phyloP scores from a whole-genome alignment of 1,140 invertebrate genomes.

The Papilio polyxenes region DNA sequence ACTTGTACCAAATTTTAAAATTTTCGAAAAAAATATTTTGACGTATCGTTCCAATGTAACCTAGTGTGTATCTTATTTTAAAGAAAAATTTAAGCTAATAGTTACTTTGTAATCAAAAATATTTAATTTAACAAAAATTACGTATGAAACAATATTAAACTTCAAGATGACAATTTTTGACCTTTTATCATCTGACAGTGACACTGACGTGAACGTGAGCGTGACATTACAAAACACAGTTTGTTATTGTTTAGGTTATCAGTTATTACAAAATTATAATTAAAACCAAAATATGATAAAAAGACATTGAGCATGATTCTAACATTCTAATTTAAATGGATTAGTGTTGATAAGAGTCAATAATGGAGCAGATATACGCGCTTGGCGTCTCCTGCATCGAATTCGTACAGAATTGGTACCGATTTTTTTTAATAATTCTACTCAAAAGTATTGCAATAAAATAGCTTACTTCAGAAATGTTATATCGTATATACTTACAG shows the following conservation, averaged over 20 bases:
- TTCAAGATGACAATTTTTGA: slow-evolving; percentile 8
- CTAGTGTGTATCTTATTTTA: too few species aligned
- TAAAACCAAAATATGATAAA: slow-evolving; percentile 8
- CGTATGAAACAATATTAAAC: neutral
- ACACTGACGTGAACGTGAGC: neutral
- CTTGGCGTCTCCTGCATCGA: slow-evolving; percentile 62
- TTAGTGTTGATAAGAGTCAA: slow-evolving; percentile 35
- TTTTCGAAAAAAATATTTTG: too few species aligned
- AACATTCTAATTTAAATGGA: slow-evolving; percentile 34
- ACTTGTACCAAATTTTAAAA: neutral
- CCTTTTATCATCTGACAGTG: neutral
- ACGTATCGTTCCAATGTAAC: too few species aligned
- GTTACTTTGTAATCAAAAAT: too few species aligned
- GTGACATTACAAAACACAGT: neutral
- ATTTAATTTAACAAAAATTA: too few species aligned
- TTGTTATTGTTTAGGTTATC: slow-evolving; percentile 21
- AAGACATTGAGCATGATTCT: slow-evolving; percentile 6
- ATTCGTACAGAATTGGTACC: slow-evolving; percentile 63
- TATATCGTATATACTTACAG: too few species aligned
- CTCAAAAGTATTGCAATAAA: neutral
- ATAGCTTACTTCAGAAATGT: too few species aligned
- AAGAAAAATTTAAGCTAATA: too few species aligned
- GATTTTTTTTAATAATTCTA: slow-evolving; percentile 3
- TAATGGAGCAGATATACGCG: slow-evolving; percentile 67
- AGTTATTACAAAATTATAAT: slow-evolving; percentile 16